Conservation (phyloP, 37 sponge, comb jelly and placozoan genomes). For the Beroe ovata region DNA sequence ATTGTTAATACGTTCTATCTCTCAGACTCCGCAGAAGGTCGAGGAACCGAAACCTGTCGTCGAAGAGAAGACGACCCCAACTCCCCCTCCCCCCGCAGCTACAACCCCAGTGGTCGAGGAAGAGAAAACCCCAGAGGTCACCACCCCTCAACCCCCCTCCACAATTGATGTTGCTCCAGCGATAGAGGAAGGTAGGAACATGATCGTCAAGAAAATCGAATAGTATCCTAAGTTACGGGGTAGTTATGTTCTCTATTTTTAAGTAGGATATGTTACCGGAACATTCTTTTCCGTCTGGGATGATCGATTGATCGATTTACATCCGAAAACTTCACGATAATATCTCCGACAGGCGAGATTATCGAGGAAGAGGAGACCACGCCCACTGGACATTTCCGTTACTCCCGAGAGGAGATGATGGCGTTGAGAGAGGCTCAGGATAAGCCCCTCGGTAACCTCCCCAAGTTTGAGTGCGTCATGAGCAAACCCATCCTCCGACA, state of each 20-base stretch:
- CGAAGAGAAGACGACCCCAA: neutral
- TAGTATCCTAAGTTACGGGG: neutral
- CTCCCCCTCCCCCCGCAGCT: neutral
- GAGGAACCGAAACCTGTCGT: neutral
- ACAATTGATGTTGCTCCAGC: neutral
- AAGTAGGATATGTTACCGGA: too few relatives aligned
- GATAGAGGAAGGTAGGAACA: neutral
- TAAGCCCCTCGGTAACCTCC: neutral
- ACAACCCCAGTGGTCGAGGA: neutral
- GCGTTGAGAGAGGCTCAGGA: slow-evolving; percentile 36
- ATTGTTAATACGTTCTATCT: too few relatives aligned
- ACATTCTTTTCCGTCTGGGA: too few relatives aligned
- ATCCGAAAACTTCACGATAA: too few relatives aligned
- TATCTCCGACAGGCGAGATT: slow-evolving; percentile 37
- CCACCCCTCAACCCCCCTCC: neutral
- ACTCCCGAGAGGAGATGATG: slow-evolving; percentile 50
- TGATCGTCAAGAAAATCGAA: neutral
- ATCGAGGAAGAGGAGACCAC: slow-evolving; percentile 29
- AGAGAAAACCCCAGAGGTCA: neutral
- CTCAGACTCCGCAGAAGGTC: slow-evolving; percentile 4
- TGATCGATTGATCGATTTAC: too few relatives aligned
- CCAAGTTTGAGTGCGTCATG: slow-evolving; percentile 56
- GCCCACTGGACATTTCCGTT: slow-evolving; percentile 16
- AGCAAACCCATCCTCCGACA: slow-evolving; percentile 49
- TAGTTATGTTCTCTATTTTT: too few relatives aligned